Evolutionary conservation across 2,888 invertebrate species (phyloP).

Genomic region (Oasisia sp.): DNA sequence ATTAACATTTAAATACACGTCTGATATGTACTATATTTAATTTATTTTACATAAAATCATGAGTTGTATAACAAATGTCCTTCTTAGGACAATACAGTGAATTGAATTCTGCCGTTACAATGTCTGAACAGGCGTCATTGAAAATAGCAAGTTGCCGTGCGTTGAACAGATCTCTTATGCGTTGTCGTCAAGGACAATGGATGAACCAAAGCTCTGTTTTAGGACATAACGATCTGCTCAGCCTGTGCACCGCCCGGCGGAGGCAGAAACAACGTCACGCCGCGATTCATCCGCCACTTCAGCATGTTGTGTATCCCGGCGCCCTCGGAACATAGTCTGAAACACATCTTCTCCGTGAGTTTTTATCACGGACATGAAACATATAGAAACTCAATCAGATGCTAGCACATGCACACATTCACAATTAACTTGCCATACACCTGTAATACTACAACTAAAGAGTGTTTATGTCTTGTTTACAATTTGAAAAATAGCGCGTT

Average conservation of each 20-base stretch:
- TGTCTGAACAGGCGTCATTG: neutral
- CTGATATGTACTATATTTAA: no score
- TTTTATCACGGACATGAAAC: no score
- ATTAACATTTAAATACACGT: no score
- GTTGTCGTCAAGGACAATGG: neutral
- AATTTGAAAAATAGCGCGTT: no score
- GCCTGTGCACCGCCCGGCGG: conserved; percentile 67
- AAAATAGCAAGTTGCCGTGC: neutral
- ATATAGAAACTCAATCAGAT: no score
- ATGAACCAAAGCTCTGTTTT: neutral
- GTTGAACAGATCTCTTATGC: neutral
- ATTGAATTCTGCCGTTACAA: no score
- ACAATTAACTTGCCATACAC: no score
- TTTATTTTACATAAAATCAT: no score
- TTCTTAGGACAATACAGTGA: no score
- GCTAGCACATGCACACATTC: neutral
- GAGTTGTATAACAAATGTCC: no score
- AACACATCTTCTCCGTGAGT: conserved; percentile 66
- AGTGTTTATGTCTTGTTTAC: no score
- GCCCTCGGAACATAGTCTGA: conserved; percentile 65
- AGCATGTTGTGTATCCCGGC: conserved; percentile 64
- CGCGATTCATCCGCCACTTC: conserved; percentile 65
- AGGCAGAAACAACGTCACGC: conserved; percentile 64
- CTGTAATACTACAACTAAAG: no score
- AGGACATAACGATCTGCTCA: conserved; percentile 75